Conservation (phyloP, 1,140 invertebrate species). For the Drosophila nannoptera region DNA sequence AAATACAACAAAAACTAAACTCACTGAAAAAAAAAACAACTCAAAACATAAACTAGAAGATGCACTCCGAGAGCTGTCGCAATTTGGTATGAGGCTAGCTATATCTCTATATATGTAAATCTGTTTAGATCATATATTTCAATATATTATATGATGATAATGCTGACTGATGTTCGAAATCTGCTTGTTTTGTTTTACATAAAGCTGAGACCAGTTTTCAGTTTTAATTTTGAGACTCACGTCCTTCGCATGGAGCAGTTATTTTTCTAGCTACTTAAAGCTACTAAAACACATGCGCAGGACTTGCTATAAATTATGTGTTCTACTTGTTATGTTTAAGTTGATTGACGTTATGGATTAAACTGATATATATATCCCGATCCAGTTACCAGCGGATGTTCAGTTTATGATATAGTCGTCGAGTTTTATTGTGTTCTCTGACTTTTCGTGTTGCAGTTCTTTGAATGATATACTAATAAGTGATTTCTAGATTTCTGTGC, state of each 20-base stretch:
- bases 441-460: conserved; percentile 18
- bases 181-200: conserved; percentile 61
- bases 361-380: conserved; percentile 8
- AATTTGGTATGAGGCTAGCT: conserved; percentile 77
- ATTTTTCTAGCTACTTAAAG: conserved; percentile 1
- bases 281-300: conserved; percentile 14
- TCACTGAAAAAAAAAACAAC: conserved; percentile 37
- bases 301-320: conserved; percentile 1
- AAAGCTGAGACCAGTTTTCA: conserved; percentile 21
- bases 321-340: conserved; percentile 2
- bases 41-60: conserved; percentile 73
- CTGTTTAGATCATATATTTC: conserved; percentile 29
- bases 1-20: conserved; percentile 30
- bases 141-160: conserved; percentile 55
- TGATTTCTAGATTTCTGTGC: conserved; percentile 6
- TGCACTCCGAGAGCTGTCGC: conserved; percentile 79
- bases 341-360: background rate
- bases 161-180: conserved; percentile 54
- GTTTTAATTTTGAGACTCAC: conserved; percentile 26
- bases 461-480: conserved; percentile 15
- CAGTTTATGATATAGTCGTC: conserved; percentile 2
- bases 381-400: background rate
- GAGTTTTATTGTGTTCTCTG: conserved; percentile 25
- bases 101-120: conserved; percentile 22
- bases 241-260: conserved; percentile 5